Evolutionary conservation across 1,140 invertebrate species (phyloP), one percentile per base, ranked within the genome.

Genomic region (Drosophila busckii): DNA sequence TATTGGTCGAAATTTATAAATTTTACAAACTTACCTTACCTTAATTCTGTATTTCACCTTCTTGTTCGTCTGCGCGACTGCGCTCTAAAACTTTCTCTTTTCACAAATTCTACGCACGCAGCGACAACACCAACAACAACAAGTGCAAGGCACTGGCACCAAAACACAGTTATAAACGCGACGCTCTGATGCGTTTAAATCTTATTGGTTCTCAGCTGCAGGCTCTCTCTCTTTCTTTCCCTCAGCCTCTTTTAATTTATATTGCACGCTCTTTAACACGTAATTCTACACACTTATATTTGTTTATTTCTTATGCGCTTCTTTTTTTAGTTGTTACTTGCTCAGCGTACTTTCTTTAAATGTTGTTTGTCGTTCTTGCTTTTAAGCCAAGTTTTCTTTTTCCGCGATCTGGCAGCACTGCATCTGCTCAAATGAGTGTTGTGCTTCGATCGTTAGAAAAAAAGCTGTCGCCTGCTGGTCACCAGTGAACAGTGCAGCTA

Each of bases 41-140:
- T n/a, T n/a, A n/a, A n/a, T n/a, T n/a, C n/a, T n/a, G n/a, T n/a
- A n/a, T 20, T 34, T 23, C 35, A 22, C 17, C 15, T 8, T 34
- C 6, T 38, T 29, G 2, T n/a, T 49, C 4, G 10, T 15, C 9
- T 20, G 17, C 28, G 17, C 10, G 22, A 19, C 32, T 34, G 16
- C 44, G 20, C 12, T 20, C 59, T 16, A 45, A 41, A 80, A 80
- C 75, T 80, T 80, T 80, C 75, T 80, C 75, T 80, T 80, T 80
- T 80, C 75, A 82, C 73, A 75, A 75, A 80, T 82, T 82, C 75
- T 75, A 26, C 40, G 38, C 73, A 82, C 69, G 75, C 54, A 69
- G 44, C 25, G 26, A 38, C 40, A 45, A 41, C 46, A 58, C 37
- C 13, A 53, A 34, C 31, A 49, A 9, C 25, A 26, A 32, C 28